A percentile compares a stretch with the other conserved stretches of the same genome.
Evolutionary conservation across 1,140 invertebrate genomes (phyloP).

Genomic region (Galleria mellonella): DNA sequence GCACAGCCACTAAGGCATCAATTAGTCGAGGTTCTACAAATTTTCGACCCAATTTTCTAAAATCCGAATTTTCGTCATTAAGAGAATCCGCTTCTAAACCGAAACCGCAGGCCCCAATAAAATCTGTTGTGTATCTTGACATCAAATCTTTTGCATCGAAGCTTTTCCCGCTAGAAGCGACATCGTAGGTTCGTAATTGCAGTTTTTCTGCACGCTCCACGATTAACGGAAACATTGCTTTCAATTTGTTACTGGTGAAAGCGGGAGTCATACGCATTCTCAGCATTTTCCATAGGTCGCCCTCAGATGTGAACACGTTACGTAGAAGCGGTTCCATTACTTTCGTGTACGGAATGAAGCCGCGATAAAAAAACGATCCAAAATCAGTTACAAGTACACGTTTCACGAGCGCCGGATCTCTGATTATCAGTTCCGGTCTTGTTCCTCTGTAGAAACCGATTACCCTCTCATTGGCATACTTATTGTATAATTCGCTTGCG

Average conservation of each 20-base stretch:
- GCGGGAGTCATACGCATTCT: slow-evolving; percentile 74
- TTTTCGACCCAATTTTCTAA: not conserved
- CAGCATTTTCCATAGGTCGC: slow-evolving; percentile 51
- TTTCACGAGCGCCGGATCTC: slow-evolving; percentile 11
- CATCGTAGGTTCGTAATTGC: slow-evolving; percentile 16
- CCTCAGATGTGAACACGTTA: slow-evolving; percentile 11
- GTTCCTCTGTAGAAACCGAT: slow-evolving; percentile 8
- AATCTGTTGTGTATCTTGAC: slow-evolving; percentile 39
- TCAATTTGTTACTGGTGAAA: slow-evolving; percentile 76
- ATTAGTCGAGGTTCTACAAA: not conserved
- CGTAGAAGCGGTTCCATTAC: slow-evolving; percentile 8
- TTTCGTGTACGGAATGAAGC: not conserved
- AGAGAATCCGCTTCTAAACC: slow-evolving; percentile 27
- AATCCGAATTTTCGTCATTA: slow-evolving; percentile 7
- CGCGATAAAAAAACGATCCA: slow-evolving; percentile 8
- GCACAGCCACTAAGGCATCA: not conserved
- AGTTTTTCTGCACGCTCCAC: slow-evolving; percentile 56
- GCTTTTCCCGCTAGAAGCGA: slow-evolving; percentile 1
- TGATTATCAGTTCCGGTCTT: slow-evolving; percentile 8
- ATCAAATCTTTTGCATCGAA: slow-evolving; percentile 13
- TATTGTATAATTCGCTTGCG: slow-evolving; percentile 6
- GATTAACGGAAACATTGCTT: slow-evolving; percentile 71
- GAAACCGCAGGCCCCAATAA: slow-evolving; percentile 44
- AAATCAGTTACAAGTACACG: slow-evolving; percentile 10
- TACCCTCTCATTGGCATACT: slow-evolving; percentile 9